Percentiles rank a stretch among this genome's conserved stretches.
These are phyloP conservation scores for Poliocrania exsul DNA, from an alignment of 2,797 vertebrate species.

Conservation along the genomic window DNA sequence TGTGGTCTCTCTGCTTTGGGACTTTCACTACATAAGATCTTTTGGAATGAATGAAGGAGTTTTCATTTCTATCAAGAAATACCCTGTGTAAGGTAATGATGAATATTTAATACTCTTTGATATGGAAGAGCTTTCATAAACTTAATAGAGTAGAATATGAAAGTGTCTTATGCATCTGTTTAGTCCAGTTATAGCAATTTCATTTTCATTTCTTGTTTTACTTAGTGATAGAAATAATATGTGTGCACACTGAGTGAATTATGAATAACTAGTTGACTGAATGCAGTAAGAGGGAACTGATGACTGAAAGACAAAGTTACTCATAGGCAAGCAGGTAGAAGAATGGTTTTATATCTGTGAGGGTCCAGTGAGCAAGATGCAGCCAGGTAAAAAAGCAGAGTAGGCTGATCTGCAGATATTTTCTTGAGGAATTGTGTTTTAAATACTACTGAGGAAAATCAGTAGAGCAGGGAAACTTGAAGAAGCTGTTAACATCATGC, in stretches of 20 bases:
- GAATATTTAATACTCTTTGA: background rate
- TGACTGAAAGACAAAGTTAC: background rate
- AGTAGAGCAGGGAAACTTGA: background rate
- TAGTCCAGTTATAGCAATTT: background rate
- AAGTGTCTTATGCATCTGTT: background rate
- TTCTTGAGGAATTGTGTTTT: background rate
- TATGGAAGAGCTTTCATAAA: background rate
- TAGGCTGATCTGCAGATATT: background rate
- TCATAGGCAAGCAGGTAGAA: background rate
- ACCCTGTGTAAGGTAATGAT: background rate
- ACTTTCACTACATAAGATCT: conserved; percentile 8
- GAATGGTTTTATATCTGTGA: background rate
- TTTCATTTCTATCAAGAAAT: conserved; percentile 27
- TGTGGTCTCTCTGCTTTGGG: background rate
- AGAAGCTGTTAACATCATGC: background rate
- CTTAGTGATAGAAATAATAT: background rate
- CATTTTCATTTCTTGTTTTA: background rate
- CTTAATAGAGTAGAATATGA: background rate
- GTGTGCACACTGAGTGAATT: background rate
- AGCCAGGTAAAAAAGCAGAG: background rate
- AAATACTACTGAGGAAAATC: background rate
- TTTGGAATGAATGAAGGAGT: conserved; percentile 18
- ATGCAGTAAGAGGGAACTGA: background rate
- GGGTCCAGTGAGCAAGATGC: background rate
- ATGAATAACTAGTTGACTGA: background rate